Evolutionary conservation across 2,888 invertebrate genomes (phyloP).

Genomic region (Tetrapedia diversipes): DNA sequence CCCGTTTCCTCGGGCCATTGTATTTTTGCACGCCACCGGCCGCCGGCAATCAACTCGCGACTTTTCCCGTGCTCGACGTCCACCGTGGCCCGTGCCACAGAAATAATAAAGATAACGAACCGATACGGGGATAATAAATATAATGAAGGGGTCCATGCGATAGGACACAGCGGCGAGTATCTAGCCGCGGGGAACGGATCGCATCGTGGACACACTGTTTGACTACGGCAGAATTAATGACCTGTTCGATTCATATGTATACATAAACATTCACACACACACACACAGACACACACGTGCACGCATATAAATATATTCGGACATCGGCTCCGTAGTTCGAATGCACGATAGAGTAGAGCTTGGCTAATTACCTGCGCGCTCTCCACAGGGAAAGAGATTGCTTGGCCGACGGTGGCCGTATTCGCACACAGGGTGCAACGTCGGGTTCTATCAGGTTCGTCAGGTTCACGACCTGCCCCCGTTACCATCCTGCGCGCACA

Average conservation of each 20-base stretch:
- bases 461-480: neutral
- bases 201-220: conserved; percentile 63
- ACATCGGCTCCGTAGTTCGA: conserved; percentile 55
- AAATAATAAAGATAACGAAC: conserved; percentile 60
- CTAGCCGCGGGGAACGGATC: conserved; percentile 23
- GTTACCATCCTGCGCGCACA: neutral
- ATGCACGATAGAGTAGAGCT: conserved; percentile 60
- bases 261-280: too few relatives aligned
- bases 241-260: conserved; percentile 35
- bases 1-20: neutral
- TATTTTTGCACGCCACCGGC: neutral
- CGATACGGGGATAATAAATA: conserved; percentile 64
- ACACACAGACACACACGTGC: too few relatives aligned
- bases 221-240: conserved; percentile 66
- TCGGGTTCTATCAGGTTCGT: conserved; percentile 6
- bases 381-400: conserved; percentile 63
- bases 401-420: conserved; percentile 47
- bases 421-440: neutral
- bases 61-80: conserved; percentile 7
- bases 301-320: too few relatives aligned
- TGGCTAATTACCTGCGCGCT: conserved; percentile 65
- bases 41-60: conserved; percentile 46
- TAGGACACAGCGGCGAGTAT: neutral
- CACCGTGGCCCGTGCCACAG: conserved; percentile 9
- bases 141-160: conserved; percentile 53